These are phyloP conservation scores for Dendroctonus ponderosae DNA, from an alignment of 1,140 invertebrate genomes.

Conservation along the genomic window DNA sequence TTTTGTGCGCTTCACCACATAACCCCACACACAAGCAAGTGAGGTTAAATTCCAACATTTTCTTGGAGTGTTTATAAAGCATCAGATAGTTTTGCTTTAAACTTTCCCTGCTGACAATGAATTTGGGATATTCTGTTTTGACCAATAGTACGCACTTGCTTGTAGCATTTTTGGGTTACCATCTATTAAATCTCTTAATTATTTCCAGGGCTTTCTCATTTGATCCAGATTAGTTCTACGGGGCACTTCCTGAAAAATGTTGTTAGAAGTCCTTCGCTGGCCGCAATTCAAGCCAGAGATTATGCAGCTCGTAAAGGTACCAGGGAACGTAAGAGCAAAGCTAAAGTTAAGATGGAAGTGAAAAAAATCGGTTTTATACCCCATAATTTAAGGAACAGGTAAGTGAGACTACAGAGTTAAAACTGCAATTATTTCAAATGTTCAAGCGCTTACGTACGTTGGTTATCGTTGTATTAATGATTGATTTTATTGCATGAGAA, in stretches of 20 bases:
- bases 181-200: background rate
- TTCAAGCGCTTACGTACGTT: no score
- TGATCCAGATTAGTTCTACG: background rate
- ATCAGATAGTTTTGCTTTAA: no score
- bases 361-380: conserved; percentile 67
- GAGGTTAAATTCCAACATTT: no score
- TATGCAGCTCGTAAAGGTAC: conserved; percentile 76
- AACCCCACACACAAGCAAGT: no score
- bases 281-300: conserved; percentile 25
- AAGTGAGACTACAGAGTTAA: conserved; percentile 8
- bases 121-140: no score
- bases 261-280: background rate
- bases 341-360: conserved; percentile 67
- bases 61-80: no score
- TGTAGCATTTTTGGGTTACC: no score
- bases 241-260: background rate
- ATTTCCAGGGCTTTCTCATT: conserved; percentile 11
- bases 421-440: background rate
- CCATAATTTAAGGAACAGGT: conserved; percentile 58
- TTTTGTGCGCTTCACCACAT: no score
- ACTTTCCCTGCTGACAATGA: no score
- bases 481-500: no score
- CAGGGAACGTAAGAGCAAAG: conserved; percentile 66
- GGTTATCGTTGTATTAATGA: no score
- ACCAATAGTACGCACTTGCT: no score